Evolutionary conservation across 2,797 vertebrate species (phyloP).

Genomic region (Lithobates pipiens): DNA sequence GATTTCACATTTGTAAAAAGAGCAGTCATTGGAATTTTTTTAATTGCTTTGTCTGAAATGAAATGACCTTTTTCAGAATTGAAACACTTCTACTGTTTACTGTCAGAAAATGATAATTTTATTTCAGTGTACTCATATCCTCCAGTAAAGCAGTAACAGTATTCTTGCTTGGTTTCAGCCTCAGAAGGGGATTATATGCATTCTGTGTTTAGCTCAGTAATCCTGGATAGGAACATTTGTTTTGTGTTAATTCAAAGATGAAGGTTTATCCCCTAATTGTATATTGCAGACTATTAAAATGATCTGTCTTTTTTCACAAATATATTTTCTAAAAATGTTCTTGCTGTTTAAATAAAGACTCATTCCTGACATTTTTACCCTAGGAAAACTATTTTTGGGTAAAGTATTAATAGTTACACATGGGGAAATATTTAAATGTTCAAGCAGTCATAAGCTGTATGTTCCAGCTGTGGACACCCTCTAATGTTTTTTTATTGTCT

Average conservation of each 20-base stretch:
- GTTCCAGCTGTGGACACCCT: too few relatives aligned
- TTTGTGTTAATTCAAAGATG: conserved; percentile 46
- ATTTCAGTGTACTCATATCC: conserved; percentile 16
- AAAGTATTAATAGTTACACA: too few relatives aligned
- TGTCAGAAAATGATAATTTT: conserved; percentile 40
- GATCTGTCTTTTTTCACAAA: not conserved
- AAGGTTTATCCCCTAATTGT: conserved; percentile 38
- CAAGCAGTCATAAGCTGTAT: too few relatives aligned
- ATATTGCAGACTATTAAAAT: conserved; percentile 24
- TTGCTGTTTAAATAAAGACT: too few relatives aligned
- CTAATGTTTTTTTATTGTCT: too few relatives aligned
- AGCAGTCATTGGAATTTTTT: conserved; percentile 4
- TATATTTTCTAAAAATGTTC: too few relatives aligned
- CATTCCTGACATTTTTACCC: too few relatives aligned
- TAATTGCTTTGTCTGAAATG: conserved; percentile 12
- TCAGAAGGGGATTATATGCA: conserved; percentile 31
- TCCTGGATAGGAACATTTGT: conserved; percentile 28
- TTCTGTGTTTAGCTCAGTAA: conserved; percentile 29
- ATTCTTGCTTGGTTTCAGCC: conserved; percentile 15
- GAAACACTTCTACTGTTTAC: conserved; percentile 34
- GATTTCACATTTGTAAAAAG: conserved; percentile 1
- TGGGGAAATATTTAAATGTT: too few relatives aligned
- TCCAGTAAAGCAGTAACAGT: conserved; percentile 15
- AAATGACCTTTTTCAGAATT: conserved; percentile 18
- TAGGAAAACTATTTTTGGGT: too few relatives aligned